A percentile compares a stretch with the other conserved stretches of the same genome.
Conservation (phyloP, 2,797 vertebrate species). For the Pseudomugil gertrudae region DNA sequence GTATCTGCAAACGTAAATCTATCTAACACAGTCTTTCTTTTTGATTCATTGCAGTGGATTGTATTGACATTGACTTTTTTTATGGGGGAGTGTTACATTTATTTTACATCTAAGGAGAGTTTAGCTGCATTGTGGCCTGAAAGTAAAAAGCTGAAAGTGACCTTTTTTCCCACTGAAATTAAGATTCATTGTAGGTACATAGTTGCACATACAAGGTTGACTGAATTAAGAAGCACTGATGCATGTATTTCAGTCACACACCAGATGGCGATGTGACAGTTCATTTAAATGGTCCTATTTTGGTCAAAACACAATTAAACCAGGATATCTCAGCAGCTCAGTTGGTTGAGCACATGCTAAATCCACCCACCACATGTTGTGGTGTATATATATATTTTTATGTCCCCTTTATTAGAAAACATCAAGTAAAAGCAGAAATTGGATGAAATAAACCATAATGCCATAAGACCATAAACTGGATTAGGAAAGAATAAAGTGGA, state of each 20-base stretch:
- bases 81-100: not conserved
- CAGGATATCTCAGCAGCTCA: slow-evolving; percentile 25
- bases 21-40: not conserved
- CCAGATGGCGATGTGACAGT: slow-evolving; percentile 70
- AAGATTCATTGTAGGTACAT: slow-evolving; percentile 7
- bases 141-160: not conserved
- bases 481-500: no score
- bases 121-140: not conserved
- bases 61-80: not conserved
- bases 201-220: slow-evolving; percentile 9
- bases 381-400: slow-evolving; percentile 18
- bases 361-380: slow-evolving; percentile 48
- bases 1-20: slow-evolving; percentile 1
- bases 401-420: slow-evolving; percentile 20
- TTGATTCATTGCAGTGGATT: not conserved
- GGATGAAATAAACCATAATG: not conserved
- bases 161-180: not conserved
- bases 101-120: not conserved
- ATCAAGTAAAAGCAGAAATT: slow-evolving; percentile 11
- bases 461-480: no score
- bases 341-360: slow-evolving; percentile 34
- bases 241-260: slow-evolving; percentile 55
- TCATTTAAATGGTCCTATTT: slow-evolving; percentile 41
- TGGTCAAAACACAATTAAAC: slow-evolving; percentile 40
- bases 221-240: slow-evolving; percentile 4